Evolutionary conservation across 1,140 invertebrate species (phyloP), one percentile per base, ranked within the genome.

Genomic region (Cotesia typhae): DNA sequence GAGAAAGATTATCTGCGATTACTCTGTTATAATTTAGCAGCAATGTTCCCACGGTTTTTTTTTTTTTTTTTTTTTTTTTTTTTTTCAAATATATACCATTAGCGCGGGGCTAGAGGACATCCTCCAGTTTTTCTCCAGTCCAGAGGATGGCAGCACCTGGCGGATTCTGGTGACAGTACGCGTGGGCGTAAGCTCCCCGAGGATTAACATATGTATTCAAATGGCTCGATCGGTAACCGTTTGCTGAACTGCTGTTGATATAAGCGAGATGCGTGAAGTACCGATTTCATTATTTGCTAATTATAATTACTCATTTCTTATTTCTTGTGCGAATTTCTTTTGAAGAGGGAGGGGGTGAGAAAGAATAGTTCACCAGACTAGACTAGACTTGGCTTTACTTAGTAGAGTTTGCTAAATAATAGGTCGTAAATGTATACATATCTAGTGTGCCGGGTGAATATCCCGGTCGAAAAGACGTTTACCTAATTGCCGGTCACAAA

Each of bases 401-500:
- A 28, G 28, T 28, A 28, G 28, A 28, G 28, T 47, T 47, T 84
- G 84, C 84, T 86, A 86, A 87, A 83, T 87, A 87, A 87, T 87
- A 86, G 85, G 76, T 71, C 70, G 59, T 69, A 71, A 71, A 47
- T 47, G 41, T 72, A 72, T 84, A 86, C 83, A 84, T 83, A 79
- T 72, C 47, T 28, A 51, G 51, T 55, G 52, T 28, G 53, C 41
- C 70, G 38, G 35, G 36, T 72, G 63, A 76, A 75, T 75, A 75
- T 71, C 73, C 71, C 79, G 78, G 37, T 67, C 71, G 71, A 67
- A 47, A 47, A 72, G 82, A 82, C 83, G 84, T 86, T 87, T 86
- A 85, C 83, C 85, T 86, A 86, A 87, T 87, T 85, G 83, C 84
- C 76, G 81, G 78, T 78, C 79, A 82, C 82, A 85, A 87, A 85